Evolutionary conservation across 2,113 vertebrate species (phyloP).

Genomic region (Bostrychus sinensis): DNA sequence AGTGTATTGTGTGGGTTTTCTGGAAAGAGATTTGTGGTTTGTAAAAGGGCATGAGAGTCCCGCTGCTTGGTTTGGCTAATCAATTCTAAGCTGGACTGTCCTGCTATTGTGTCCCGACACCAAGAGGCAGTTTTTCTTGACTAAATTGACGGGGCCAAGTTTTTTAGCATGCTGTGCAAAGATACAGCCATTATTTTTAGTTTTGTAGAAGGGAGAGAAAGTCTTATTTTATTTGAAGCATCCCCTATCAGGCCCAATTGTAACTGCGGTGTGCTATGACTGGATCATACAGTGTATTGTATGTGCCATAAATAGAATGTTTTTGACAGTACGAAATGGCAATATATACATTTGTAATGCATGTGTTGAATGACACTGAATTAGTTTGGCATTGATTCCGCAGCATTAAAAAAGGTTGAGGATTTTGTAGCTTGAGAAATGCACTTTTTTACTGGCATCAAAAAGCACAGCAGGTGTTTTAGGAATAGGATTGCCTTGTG

Average conservation of each 20-base stretch:
- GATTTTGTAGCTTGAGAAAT: too few relatives aligned
- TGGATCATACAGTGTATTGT: too few relatives aligned
- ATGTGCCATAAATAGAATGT: too few relatives aligned
- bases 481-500: neutral
- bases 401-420: too few relatives aligned
- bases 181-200: slow-evolving; percentile 36
- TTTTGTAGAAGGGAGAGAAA: slow-evolving; percentile 22
- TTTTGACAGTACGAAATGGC: too few relatives aligned
- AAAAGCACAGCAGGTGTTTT: neutral
- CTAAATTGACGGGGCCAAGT: slow-evolving; percentile 31
- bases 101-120: slow-evolving; percentile 43
- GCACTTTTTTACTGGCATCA: neutral
- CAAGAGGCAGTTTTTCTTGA: slow-evolving; percentile 31
- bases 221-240: slow-evolving; percentile 66
- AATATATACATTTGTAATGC: too few relatives aligned
- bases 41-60: slow-evolving; percentile 56
- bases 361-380: too few relatives aligned
- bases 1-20: slow-evolving; percentile 54
- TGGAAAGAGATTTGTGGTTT: slow-evolving; percentile 61
- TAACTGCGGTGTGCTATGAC: slow-evolving; percentile 50
- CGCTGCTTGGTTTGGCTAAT: slow-evolving; percentile 43
- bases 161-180: slow-evolving; percentile 32
- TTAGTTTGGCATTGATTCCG: too few relatives aligned
- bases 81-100: slow-evolving; percentile 51
- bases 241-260: slow-evolving; percentile 53